phyloP scores from a whole-genome alignment of 2,113 vertebrate species.

The Chinchilla lanigera region DNA sequence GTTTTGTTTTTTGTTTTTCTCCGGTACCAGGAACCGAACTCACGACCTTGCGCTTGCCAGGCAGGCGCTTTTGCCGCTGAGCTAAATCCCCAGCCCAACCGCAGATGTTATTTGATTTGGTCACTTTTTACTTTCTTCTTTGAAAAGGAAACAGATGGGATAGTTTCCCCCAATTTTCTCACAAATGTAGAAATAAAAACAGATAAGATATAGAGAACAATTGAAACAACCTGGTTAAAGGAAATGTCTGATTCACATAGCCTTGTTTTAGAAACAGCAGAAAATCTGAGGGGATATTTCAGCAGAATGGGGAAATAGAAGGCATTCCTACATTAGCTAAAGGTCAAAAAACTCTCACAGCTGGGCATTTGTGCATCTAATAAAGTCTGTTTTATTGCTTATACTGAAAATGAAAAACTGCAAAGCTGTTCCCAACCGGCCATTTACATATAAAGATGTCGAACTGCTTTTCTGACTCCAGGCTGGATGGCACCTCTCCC shows the following conservation, averaged over 20 bases:
- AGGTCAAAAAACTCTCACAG: not conserved
- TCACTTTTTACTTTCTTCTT: not conserved
- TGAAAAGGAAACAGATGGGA: not conserved
- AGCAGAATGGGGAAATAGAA: not conserved
- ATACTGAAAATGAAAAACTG: not conserved
- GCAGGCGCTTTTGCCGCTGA: no score
- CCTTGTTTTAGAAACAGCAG: not conserved
- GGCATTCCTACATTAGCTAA: not conserved
- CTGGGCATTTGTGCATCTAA: not conserved
- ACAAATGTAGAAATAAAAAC: not conserved
- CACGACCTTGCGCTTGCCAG: no score
- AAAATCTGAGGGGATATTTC: not conserved
- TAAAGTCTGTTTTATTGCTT: slow-evolving; percentile 25
- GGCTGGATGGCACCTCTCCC: not conserved
- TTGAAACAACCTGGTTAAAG: not conserved
- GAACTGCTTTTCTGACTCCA: not conserved
- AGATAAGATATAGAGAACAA: not conserved
- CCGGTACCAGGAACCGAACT: no score
- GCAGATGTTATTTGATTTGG: not conserved
- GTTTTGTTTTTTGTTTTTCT: no score
- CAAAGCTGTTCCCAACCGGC: not conserved
- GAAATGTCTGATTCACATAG: not conserved
- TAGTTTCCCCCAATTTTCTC: not conserved
- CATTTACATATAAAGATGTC: not conserved
- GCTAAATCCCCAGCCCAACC: no score